phyloP scores from a whole-genome alignment of 2,797 vertebrate genomes.

The Coccyzus lansbergi region DNA sequence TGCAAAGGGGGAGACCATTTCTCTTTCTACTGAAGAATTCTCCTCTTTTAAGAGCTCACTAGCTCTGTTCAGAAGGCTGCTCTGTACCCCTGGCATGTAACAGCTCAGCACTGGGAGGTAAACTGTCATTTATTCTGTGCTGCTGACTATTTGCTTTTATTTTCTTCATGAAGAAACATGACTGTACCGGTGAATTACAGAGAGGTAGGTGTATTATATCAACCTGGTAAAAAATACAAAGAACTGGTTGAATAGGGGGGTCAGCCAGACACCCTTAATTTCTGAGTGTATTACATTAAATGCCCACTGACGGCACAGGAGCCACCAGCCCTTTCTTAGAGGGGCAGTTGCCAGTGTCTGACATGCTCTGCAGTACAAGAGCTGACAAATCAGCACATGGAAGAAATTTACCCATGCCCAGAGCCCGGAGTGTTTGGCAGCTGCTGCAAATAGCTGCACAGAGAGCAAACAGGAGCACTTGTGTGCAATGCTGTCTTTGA shows the following conservation, averaged over 20 bases:
- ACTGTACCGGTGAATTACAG: neutral
- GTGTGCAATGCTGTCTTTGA: neutral
- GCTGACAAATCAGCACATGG: conserved; percentile 22
- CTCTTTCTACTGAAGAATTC: neutral
- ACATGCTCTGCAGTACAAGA: neutral
- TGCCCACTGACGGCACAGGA: neutral
- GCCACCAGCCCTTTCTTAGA: neutral
- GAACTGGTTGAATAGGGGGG: neutral
- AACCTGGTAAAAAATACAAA: neutral
- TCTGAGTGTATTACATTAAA: neutral
- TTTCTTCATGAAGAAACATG: neutral
- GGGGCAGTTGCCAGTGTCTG: neutral
- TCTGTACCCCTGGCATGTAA: neutral
- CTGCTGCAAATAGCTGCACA: neutral
- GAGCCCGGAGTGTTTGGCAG: neutral
- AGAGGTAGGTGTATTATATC: neutral
- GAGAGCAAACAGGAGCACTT: conserved; percentile 13
- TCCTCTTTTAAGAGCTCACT: neutral
- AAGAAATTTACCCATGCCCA: neutral
- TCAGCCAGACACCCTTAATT: neutral
- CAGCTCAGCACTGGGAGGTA: neutral
- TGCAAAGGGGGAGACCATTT: neutral
- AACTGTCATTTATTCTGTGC: neutral
- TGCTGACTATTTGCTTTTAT: neutral
- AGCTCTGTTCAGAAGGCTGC: neutral